Conservation (phyloP, 1,140 invertebrate genomes). For the Rhagoletis zephyria region DNA sequence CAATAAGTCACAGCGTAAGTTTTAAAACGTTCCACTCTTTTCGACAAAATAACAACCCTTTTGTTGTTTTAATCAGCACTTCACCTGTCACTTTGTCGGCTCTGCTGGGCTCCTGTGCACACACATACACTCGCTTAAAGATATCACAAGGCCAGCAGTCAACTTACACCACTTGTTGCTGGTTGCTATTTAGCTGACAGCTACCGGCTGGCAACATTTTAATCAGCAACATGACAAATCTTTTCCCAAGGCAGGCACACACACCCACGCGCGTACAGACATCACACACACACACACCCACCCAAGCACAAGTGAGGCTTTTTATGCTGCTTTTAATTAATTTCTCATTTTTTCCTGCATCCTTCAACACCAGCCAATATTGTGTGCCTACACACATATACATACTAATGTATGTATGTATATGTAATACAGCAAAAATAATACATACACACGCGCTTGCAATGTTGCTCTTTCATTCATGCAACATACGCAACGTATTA, state of each 20-base stretch:
- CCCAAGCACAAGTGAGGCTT: no score
- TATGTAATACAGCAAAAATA: background rate
- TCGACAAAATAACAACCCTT: no score
- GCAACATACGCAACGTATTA: slow-evolving; percentile 42
- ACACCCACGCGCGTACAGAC: background rate
- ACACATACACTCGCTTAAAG: background rate
- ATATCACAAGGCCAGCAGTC: background rate
- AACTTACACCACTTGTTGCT: slow-evolving; percentile 11
- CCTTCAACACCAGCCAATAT: background rate
- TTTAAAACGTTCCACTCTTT: no score
- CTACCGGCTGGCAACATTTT: slow-evolving; percentile 31
- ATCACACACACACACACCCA: background rate
- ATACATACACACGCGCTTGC: background rate
- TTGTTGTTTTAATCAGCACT: no score
- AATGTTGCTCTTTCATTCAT: background rate
- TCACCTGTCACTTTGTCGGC: no score
- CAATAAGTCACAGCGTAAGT: no score
- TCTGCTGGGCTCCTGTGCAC: no score
- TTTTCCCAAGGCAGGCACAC: background rate
- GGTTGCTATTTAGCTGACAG: background rate
- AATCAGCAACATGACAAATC: slow-evolving; percentile 50
- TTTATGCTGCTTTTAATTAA: slow-evolving; percentile 37
- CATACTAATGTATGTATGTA: background rate
- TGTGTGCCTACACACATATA: background rate
- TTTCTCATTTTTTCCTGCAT: slow-evolving; percentile 1